A percentile compares a stretch with the other conserved stretches of the same genome.
Conservation (phyloP, 2,888 invertebrate genomes). For the Perdita meconis region DNA sequence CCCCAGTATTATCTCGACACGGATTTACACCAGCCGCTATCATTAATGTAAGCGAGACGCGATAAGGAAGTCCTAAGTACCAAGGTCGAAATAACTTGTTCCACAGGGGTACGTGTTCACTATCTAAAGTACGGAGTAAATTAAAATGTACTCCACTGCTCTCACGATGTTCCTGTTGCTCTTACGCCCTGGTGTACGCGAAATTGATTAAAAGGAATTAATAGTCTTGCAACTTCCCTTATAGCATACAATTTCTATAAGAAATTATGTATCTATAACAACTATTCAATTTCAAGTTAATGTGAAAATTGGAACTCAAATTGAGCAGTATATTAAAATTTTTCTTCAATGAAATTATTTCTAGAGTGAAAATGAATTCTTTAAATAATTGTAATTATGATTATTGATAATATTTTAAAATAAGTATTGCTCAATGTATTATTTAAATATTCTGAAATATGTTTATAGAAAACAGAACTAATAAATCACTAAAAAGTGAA, state of each 20-base stretch:
- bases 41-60: slow-evolving; percentile 32
- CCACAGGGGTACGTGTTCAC: slow-evolving; percentile 36
- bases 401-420: background rate
- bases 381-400: background rate
- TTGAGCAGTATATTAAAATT: background rate
- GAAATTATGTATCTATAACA: background rate
- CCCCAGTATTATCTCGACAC: slow-evolving; percentile 22
- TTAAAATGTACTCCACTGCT: slow-evolving; percentile 41
- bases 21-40: slow-evolving; percentile 29
- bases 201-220: slow-evolving; percentile 27
- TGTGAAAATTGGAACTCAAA: background rate
- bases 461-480: no score
- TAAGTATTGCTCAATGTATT: no score
- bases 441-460: no score
- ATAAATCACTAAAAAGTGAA: no score
- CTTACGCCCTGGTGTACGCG: background rate
- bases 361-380: no score
- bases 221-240: background rate
- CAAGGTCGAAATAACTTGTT: slow-evolving; percentile 51
- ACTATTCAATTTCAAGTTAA: background rate
- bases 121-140: slow-evolving; percentile 38
- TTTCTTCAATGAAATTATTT: background rate
- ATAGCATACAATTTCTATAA: background rate
- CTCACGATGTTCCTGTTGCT: slow-evolving; percentile 3
- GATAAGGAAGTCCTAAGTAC: slow-evolving; percentile 47